Percentiles rank a stretch among this genome's conserved stretches.
Conservation (phyloP, 2,113 vertebrate genomes). For the Otus sunia region DNA sequence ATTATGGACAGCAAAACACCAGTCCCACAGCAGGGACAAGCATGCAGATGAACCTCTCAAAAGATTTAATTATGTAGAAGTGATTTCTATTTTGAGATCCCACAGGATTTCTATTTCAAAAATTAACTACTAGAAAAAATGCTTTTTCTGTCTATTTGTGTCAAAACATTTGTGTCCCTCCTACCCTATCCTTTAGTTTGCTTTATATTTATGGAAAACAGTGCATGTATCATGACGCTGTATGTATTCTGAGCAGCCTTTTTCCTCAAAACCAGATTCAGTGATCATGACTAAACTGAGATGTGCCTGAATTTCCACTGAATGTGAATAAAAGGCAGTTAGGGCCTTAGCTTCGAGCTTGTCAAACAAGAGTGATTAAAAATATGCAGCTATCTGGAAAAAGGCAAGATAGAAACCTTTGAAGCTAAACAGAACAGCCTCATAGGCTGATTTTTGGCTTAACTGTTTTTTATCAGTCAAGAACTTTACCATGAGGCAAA, state of each 20-base stretch:
- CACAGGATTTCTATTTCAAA: neutral
- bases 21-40: neutral
- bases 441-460: neutral
- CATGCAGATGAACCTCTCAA: neutral
- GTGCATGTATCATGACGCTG: accelerated
- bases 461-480: neutral
- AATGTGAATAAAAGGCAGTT: neutral
- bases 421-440: neutral
- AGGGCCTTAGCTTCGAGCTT: neutral
- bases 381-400: neutral
- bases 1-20: neutral
- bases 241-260: neutral
- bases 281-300: neutral
- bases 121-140: neutral
- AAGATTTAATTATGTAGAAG: neutral
- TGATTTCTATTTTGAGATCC: conserved; percentile 6
- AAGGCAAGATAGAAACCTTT: neutral
- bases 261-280: neutral
- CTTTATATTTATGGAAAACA: neutral
- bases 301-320: neutral
- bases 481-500: neutral
- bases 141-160: neutral
- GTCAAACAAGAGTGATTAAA: neutral
- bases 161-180: neutral
- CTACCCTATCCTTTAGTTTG: neutral